These are phyloP conservation scores for Otolemur crassicaudatus DNA, from an alignment of 2,797 vertebrate species.

Conservation along the genomic window DNA sequence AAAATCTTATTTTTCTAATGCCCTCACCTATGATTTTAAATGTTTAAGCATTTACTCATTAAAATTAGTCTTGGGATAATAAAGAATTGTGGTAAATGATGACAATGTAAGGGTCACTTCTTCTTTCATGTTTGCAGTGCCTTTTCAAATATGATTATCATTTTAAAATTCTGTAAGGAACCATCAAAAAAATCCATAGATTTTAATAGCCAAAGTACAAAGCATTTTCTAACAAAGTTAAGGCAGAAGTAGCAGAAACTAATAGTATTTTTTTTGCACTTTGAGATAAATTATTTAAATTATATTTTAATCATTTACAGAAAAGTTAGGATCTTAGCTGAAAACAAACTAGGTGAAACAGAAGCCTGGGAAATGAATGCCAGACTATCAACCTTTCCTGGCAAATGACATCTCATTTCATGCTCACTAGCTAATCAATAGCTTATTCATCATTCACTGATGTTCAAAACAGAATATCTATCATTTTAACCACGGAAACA, in stretches of 20 bases:
- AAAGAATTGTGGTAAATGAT: conserved; percentile 59
- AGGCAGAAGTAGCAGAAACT: conserved; percentile 76
- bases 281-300: conserved; percentile 83
- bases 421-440: conserved; percentile 53
- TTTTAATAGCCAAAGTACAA: conserved; percentile 53
- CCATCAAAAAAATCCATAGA: conserved; percentile 63
- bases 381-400: conserved; percentile 41
- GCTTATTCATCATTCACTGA: conserved; percentile 46
- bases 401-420: conserved; percentile 60
- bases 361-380: conserved; percentile 67
- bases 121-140: conserved; percentile 52
- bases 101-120: conserved; percentile 48
- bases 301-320: conserved; percentile 76
- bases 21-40: conserved; percentile 46
- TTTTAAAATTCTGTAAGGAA: conserved; percentile 45
- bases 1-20: conserved; percentile 44
- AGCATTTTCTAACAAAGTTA: conserved; percentile 65
- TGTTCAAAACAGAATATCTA: conserved; percentile 30
- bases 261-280: conserved; percentile 75
- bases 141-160: neutral
- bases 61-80: conserved; percentile 67
- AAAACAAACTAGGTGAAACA: conserved; percentile 76
- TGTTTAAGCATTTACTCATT: conserved; percentile 71
- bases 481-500: conserved; percentile 54
- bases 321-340: conserved; percentile 56